Evolutionary conservation across 2,113 vertebrate species (phyloP).

Genomic region (Microcebus murinus): DNA sequence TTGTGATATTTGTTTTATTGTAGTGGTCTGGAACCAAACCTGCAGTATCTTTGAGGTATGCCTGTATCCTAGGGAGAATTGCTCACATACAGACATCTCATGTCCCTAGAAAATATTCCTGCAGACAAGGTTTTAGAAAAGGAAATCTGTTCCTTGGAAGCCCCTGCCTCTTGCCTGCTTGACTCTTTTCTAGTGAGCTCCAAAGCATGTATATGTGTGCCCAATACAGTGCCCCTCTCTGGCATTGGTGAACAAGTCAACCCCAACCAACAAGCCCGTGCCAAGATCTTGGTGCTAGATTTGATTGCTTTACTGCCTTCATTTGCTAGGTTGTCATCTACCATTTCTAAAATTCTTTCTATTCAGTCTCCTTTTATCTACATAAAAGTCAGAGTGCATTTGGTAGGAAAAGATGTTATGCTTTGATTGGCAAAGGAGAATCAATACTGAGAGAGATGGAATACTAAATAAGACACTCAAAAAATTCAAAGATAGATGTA

Average conservation of each 20-base stretch:
- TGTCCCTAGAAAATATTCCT: not conserved
- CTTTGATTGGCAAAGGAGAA: not conserved
- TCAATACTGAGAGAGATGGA: not conserved
- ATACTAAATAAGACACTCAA: not conserved
- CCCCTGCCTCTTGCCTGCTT: not conserved
- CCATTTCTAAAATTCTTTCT: not conserved
- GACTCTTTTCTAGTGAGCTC: not conserved
- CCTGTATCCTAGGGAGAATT: no score
- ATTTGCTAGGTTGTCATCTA: not conserved
- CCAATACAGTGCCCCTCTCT: not conserved
- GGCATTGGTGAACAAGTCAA: not conserved
- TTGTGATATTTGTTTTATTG: not conserved
- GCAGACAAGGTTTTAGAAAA: not conserved
- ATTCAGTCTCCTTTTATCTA: not conserved
- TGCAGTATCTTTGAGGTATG: not conserved
- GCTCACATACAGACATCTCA: not conserved
- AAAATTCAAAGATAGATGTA: not conserved
- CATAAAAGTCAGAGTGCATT: not conserved
- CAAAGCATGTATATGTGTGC: no score
- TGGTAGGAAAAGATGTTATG: not conserved
- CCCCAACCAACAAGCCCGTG: not conserved
- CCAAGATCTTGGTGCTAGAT: not conserved
- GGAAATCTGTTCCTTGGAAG: not conserved
- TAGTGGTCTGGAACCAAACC: not conserved
- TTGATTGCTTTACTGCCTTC: not conserved